Conservation (phyloP, 2,113 vertebrate species). For the Lasiurus cinereus region DNA sequence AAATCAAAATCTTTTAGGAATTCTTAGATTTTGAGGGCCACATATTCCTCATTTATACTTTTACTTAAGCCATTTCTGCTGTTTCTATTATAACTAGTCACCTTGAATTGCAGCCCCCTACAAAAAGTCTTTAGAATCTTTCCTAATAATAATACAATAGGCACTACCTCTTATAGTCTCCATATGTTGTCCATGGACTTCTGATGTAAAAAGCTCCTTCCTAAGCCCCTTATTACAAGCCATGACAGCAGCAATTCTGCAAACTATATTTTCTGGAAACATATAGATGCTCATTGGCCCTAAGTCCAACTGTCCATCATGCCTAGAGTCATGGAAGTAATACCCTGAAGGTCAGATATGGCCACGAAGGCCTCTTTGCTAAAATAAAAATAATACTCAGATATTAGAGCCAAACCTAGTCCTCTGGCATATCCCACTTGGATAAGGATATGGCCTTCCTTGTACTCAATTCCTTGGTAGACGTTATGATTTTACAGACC, state of each 20-base stretch:
- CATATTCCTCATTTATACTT: background rate
- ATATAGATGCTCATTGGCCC: background rate
- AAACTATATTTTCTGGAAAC: background rate
- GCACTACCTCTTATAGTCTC: background rate
- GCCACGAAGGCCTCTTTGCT: background rate
- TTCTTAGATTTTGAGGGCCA: background rate
- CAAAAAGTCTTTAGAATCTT: background rate
- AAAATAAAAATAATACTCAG: background rate
- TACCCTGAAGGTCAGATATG: background rate
- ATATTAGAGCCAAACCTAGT: background rate
- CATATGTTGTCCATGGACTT: background rate
- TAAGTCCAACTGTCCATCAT: background rate
- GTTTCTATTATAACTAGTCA: background rate
- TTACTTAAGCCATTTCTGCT: background rate
- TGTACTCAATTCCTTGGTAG: background rate
- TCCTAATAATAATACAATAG: background rate
- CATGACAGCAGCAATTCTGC: background rate
- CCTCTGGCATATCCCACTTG: background rate
- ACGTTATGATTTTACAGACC: background rate
- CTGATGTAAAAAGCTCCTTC: background rate
- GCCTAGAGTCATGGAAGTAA: background rate
- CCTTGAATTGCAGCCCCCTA: background rate
- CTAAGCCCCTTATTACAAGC: background rate
- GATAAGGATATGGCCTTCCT: background rate
- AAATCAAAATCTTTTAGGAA: background rate